Evolutionary conservation across 2,888 invertebrate genomes (phyloP).

Genomic region (Empis stercorea): DNA sequence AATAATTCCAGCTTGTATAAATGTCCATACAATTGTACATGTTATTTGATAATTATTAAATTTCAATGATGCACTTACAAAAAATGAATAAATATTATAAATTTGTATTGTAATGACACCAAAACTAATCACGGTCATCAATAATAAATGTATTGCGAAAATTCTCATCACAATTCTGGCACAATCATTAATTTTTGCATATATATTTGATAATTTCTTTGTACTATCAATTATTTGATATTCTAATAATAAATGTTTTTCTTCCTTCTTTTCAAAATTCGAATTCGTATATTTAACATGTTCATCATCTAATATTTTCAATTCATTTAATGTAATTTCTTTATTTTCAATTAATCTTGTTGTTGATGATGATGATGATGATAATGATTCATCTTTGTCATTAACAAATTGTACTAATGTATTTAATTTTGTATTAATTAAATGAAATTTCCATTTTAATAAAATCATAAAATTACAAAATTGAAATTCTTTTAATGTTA

Average conservation of each 20-base stretch:
- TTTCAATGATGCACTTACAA: constrained; percentile 16
- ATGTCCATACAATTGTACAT: constrained; percentile 20
- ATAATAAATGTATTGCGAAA: constrained; percentile 20
- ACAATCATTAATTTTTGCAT: constrained; percentile 16
- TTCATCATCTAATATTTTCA: constrained; percentile 4
- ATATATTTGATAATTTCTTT: constrained; percentile 17
- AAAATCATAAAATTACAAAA: constrained; percentile 22
- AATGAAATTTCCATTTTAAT: constrained; percentile 18
- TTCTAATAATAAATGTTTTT: background rate
- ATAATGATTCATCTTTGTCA: constrained; percentile 1
- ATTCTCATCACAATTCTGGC: constrained; percentile 18
- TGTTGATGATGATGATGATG: too few species aligned
- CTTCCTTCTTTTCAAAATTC: constrained; percentile 4
- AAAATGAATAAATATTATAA: constrained; percentile 20
- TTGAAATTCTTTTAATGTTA: constrained; percentile 22
- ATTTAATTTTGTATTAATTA: constrained; percentile 15
- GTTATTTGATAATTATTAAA: constrained; percentile 17
- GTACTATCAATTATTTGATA: constrained; percentile 11
- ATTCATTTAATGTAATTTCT: too few species aligned
- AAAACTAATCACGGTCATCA: constrained; percentile 19
- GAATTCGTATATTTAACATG: too few species aligned
- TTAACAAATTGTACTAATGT: constrained; percentile 2
- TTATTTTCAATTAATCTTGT: background rate
- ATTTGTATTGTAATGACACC: constrained; percentile 23
- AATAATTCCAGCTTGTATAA: constrained; percentile 20